Conservation (phyloP, 2,888 invertebrate species). For the Ectemnius cavifrons region DNA sequence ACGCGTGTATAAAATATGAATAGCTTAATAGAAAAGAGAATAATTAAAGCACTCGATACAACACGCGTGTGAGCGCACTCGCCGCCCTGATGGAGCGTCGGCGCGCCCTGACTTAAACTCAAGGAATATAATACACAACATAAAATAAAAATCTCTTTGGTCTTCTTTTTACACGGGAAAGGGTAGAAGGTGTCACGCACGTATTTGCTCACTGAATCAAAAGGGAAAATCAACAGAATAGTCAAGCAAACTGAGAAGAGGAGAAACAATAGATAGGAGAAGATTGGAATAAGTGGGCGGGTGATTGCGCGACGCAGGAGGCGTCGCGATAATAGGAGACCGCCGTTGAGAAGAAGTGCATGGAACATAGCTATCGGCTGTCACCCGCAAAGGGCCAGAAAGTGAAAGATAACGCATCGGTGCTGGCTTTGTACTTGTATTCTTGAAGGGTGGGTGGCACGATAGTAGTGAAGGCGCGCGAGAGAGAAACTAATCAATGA, state of each 20-base stretch:
- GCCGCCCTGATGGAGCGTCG: slow-evolving; percentile 13
- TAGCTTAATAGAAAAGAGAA: slow-evolving; percentile 38
- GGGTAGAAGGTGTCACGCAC: slow-evolving; percentile 16
- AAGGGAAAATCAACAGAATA: slow-evolving; percentile 46
- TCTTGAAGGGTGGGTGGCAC: slow-evolving; percentile 21
- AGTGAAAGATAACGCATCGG: slow-evolving; percentile 36
- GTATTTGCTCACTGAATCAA: slow-evolving; percentile 14
- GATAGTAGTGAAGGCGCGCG: slow-evolving; percentile 19
- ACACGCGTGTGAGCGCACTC: slow-evolving; percentile 45
- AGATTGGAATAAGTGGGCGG: background rate
- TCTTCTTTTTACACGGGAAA: slow-evolving; percentile 25
- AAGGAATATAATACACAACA: slow-evolving; percentile 58
- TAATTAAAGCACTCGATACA: slow-evolving; percentile 59
- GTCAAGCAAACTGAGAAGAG: background rate
- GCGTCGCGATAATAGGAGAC: background rate
- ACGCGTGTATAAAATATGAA: slow-evolving; percentile 23
- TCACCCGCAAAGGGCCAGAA: slow-evolving; percentile 39
- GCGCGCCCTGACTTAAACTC: slow-evolving; percentile 55
- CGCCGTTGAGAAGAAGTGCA: background rate
- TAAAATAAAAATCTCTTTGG: slow-evolving; percentile 64
- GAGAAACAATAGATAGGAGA: background rate
- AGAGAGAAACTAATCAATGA: slow-evolving; percentile 7
- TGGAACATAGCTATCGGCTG: slow-evolving; percentile 30
- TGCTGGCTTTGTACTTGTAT: slow-evolving; percentile 53
- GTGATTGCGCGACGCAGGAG: slow-evolving; percentile 2